Evolutionary conservation across 2,888 invertebrate genomes (phyloP).

Genomic region (Tortricodes alternella): DNA sequence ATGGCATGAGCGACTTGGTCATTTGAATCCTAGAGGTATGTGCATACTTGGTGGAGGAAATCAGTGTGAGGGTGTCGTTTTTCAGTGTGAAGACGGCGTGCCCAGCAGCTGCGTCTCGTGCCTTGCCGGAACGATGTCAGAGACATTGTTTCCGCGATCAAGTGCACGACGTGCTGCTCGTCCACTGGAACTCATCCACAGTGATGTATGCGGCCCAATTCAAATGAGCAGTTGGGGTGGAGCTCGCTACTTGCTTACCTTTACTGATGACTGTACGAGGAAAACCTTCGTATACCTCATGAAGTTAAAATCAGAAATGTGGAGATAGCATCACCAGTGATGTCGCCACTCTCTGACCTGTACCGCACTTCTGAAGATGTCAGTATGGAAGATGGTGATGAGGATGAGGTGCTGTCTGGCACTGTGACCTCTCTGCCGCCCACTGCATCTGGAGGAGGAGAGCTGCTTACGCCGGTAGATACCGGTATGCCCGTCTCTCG

Average conservation of each 20-base stretch:
- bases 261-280: background rate
- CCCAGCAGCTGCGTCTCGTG: background rate
- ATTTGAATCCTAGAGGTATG: background rate
- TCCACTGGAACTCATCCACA: background rate
- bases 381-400: background rate
- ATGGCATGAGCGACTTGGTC: background rate
- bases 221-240: background rate
- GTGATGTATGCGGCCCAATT: background rate
- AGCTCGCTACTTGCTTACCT: background rate
- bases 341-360: background rate
- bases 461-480: background rate
- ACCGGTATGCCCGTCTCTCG: background rate
- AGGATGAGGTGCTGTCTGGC: background rate
- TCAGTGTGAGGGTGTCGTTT: constrained; percentile 6
- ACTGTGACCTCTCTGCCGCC: background rate
- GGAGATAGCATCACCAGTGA: background rate
- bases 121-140: background rate
- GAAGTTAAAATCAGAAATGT: background rate
- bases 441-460: background rate
- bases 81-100: background rate
- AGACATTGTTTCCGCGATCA: background rate
- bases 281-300: background rate
- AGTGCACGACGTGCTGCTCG: background rate
- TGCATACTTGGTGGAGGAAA: background rate
- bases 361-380: background rate